Evolutionary conservation across 2,888 invertebrate genomes (phyloP).

Genomic region (Chloroclystis v-ata): DNA sequence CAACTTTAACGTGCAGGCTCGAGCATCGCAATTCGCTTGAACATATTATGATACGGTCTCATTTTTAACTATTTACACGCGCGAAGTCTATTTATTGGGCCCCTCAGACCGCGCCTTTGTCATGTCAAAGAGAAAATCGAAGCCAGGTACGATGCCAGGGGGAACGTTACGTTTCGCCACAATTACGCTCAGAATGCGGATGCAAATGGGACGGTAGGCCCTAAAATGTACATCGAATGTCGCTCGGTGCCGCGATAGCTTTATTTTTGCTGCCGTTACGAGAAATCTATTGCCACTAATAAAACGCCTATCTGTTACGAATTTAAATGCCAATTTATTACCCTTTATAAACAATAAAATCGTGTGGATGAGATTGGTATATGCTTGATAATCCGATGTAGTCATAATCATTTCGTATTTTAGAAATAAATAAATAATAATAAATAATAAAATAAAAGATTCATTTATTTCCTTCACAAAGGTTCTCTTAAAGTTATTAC

Average conservation of each 20-base stretch:
- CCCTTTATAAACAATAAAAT: slow-evolving; percentile 46
- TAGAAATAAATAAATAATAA: no score
- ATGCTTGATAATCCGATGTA: slow-evolving; percentile 13
- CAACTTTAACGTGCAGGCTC: slow-evolving; percentile 39
- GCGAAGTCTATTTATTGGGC: slow-evolving; percentile 67
- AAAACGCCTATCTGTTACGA: slow-evolving; percentile 67
- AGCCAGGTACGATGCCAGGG: slow-evolving; percentile 61
- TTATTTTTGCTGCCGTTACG: slow-evolving; percentile 70
- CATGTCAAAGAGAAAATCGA: slow-evolving; percentile 71
- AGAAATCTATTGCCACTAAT: slow-evolving; percentile 70
- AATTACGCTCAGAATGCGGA: slow-evolving; percentile 71
- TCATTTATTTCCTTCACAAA: no score
- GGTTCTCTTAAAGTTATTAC: no score
- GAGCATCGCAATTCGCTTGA: slow-evolving; percentile 41
- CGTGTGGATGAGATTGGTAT: slow-evolving; percentile 37
- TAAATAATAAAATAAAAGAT: no score
- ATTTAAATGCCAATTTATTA: slow-evolving; percentile 64
- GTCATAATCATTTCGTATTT: no score
- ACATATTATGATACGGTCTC: slow-evolving; percentile 34
- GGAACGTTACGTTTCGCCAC: slow-evolving; percentile 60
- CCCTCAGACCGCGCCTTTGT: slow-evolving; percentile 75
- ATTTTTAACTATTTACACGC: slow-evolving; percentile 71
- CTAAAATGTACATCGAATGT: slow-evolving; percentile 63
- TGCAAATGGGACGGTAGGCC: slow-evolving; percentile 70
- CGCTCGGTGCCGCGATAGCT: slow-evolving; percentile 57